Conservation (phyloP, 2,113 vertebrate species). For the Myocastor coypus region DNA sequence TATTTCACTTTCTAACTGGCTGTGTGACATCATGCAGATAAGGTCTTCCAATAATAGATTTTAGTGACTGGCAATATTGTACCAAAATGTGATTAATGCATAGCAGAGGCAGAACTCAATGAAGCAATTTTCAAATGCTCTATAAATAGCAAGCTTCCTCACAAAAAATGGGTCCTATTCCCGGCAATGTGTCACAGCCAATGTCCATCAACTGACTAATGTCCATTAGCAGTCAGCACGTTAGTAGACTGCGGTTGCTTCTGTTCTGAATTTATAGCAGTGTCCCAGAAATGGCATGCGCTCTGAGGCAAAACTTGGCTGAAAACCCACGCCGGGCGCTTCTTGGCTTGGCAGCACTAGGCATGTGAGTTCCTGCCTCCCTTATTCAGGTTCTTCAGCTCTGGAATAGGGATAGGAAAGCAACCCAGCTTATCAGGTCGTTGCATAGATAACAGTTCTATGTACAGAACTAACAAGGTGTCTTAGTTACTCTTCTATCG, state of each 20-base stretch:
- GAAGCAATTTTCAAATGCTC: conserved; percentile 61
- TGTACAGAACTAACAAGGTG: background rate
- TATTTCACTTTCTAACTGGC: conserved; percentile 25
- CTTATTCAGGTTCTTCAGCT: conserved; percentile 10
- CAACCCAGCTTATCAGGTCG: background rate
- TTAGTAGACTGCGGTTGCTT: conserved; percentile 20
- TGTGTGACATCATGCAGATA: background rate
- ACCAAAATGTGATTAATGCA: conserved; percentile 60
- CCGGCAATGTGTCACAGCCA: conserved; percentile 47
- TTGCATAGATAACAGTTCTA: background rate
- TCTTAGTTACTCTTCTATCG: too few species aligned
- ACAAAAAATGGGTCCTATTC: conserved; percentile 52
- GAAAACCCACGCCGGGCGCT: background rate
- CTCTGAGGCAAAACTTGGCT: conserved; percentile 11
- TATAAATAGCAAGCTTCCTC: conserved; percentile 66
- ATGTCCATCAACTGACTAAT: conserved; percentile 61
- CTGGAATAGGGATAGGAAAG: background rate
- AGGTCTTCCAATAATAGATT: conserved; percentile 34
- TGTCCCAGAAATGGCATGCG: background rate
- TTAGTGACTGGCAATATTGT: conserved; percentile 44
- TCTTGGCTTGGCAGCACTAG: background rate
- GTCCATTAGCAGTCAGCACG: conserved; percentile 34
- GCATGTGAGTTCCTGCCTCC: background rate
- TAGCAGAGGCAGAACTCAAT: conserved; percentile 29
- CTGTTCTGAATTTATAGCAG: conserved; percentile 30